Base-by-base conservation (phyloP, 2,113 vertebrate species). In the Apteryx mantelli region DNA sequence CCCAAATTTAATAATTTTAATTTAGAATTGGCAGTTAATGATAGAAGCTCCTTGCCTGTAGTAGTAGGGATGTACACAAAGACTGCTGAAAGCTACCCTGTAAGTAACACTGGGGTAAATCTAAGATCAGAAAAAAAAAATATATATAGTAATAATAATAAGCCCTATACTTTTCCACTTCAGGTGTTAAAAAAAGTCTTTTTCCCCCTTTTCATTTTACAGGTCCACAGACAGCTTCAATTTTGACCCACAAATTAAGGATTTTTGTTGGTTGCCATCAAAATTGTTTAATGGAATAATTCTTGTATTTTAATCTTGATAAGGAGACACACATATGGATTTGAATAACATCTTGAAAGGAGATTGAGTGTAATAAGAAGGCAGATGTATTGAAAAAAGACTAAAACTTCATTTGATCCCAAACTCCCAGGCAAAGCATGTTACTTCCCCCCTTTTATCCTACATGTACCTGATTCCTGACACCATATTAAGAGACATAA, bases 331-430 rank as follows among this genome's bases (percentile, higher is more conserved):
- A 50, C 10, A 44, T 61, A 68, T 38, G 81, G 86, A 89, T 87
- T 38, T 76, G 82, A 63, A 7, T 10, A 80, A 76, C 52, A 21
- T 86, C 95, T 87, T 87, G 24, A 87, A 77, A 95, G 88, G 44
- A 89, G 89, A 91, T 9, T 50, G 92, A 81, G 64, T 11, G 74
- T 11, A 84, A 13, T 52, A 89, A 93, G 91, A 56, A 6, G 77
- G 71, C 89, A 96, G 93, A 86, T 40, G 83, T 92, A 84, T 3
- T 76, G 81, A 84, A 94, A 95, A 82, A 61, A 84, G 83, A 93
- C 94, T 91, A 89, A 83, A 95, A 91, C 82, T 48, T 64, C 63
- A 69, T 65, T 71, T 60, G 86, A 95, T 93, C 82, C 34, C 89
- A 87, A 93, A 8, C 46, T 79, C 65, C 46, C 80, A 77, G 71